Percentiles rank a stretch among this genome's conserved stretches.
Conservation (phyloP, 2,113 vertebrate species). For the Hippoglossus stenolepis region DNA sequence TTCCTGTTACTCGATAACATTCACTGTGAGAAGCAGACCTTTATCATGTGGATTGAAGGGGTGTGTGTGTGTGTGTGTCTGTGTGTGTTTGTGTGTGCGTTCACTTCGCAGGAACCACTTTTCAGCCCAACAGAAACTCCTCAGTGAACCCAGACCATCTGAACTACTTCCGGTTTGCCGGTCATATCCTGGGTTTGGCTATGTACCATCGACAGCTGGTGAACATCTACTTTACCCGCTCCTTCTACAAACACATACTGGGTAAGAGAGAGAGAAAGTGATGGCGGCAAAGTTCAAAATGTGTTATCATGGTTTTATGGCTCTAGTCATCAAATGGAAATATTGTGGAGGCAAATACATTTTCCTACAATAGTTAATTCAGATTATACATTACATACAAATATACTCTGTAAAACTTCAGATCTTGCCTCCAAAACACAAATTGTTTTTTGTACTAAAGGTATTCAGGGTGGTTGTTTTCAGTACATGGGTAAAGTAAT, state of each 20-base stretch:
- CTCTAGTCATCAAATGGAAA: no score
- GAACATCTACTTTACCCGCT: slow-evolving; percentile 99
- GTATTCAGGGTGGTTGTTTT: no score
- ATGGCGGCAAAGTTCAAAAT: not conserved
- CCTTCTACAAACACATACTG: slow-evolving; percentile 99
- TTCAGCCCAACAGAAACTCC: slow-evolving; percentile 99
- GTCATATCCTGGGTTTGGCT: slow-evolving; percentile 95
- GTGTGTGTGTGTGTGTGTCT: not conserved
- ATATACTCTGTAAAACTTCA: no score
- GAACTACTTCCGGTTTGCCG: slow-evolving; percentile 97
- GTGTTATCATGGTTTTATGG: no score
- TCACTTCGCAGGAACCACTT: slow-evolving; percentile 89
- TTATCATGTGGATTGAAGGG: not conserved
- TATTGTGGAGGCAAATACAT: no score
- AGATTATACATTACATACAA: no score
- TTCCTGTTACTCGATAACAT: not conserved
- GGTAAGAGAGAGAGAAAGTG: slow-evolving; percentile 77
- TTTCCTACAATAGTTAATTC: no score
- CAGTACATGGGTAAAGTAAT: no score
- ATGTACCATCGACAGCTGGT: slow-evolving; percentile 96
- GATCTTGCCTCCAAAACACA: no score
- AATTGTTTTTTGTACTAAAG: no score
- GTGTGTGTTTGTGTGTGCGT: not conserved
- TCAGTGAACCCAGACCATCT: slow-evolving; percentile 98
- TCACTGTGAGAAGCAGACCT: not conserved